A percentile compares a stretch with the other conserved stretches of the same genome.
Evolutionary conservation across 2,888 invertebrate genomes (phyloP).

Genomic region (Invenusta paracnida): DNA sequence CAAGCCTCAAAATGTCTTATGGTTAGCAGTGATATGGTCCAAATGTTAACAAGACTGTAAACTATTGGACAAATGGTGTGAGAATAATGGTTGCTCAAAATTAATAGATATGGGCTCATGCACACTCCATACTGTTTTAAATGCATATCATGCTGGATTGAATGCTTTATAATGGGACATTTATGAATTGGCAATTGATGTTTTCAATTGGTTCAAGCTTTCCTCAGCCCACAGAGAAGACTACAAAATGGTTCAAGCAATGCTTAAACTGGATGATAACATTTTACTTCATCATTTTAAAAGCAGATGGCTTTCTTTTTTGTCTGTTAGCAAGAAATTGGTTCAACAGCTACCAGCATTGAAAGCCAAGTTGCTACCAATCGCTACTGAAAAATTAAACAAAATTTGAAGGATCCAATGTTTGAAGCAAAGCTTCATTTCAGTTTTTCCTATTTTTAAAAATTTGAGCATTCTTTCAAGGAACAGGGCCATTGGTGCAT

Average conservation of each 20-base stretch:
- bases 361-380: not conserved
- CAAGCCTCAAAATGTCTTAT: not conserved
- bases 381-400: not conserved
- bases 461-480: conserved; percentile 30
- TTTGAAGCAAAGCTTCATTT: conserved; percentile 30
- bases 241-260: conserved; percentile 40
- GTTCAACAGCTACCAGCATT: not conserved
- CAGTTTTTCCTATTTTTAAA: conserved; percentile 1
- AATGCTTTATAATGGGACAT: conserved; percentile 44
- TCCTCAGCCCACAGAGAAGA: conserved; percentile 47
- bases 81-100: conserved; percentile 40
- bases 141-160: conserved; percentile 45
- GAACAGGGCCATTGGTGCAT: not conserved
- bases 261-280: conserved; percentile 45
- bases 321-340: conserved; percentile 38
- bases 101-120: conserved; percentile 45
- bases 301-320: conserved; percentile 46
- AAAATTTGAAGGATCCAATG: not conserved
- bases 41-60: conserved; percentile 48
- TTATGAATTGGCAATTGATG: conserved; percentile 46
- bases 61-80: conserved; percentile 20
- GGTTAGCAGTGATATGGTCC: conserved; percentile 45
- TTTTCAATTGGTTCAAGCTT: conserved; percentile 46
- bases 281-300: conserved; percentile 46
- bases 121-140: conserved; percentile 46